These are phyloP conservation scores for Isotomurus palustris DNA, from an alignment of 2,888 invertebrate species.

Conservation along the genomic window DNA sequence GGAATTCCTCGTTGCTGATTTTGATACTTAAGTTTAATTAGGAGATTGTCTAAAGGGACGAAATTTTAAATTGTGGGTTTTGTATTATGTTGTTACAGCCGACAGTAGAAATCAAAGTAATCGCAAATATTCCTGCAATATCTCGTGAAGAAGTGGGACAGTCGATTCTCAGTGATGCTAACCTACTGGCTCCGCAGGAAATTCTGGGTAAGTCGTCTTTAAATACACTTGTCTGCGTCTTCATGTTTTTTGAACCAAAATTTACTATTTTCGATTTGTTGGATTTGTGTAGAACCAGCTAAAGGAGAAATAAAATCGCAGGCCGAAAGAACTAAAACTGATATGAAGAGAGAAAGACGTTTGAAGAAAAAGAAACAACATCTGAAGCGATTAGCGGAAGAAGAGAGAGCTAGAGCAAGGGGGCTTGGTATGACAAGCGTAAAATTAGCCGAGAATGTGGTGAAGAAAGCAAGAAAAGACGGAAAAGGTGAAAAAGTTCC, in stretches of 20 bases:
- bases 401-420: constrained; percentile 53
- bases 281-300: constrained; percentile 50
- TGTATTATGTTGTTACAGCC: constrained; percentile 54
- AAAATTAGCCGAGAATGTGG: constrained; percentile 40
- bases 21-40: too few relatives aligned
- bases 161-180: constrained; percentile 74
- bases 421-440: constrained; percentile 50
- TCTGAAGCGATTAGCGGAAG: constrained; percentile 52
- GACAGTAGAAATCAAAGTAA: constrained; percentile 79
- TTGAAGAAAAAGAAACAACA: constrained; percentile 72
- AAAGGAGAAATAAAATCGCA: constrained; percentile 61
- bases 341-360: constrained; percentile 81
- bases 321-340: constrained; percentile 76
- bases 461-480: constrained; percentile 62
- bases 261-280: too few relatives aligned
- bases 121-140: constrained; percentile 85
- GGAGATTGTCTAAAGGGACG: too few relatives aligned
- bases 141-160: constrained; percentile 95
- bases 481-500: constrained; percentile 56
- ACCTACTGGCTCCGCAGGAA: constrained; percentile 88
- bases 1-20: constrained; percentile 33
- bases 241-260: constrained; percentile 35
- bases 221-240: neutral
- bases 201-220: constrained; percentile 59
- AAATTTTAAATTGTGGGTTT: too few relatives aligned